A percentile compares a stretch with the other conserved stretches of the same genome.
phyloP scores from a whole-genome alignment of 2,888 invertebrate species.

The Catocala sponsa region DNA sequence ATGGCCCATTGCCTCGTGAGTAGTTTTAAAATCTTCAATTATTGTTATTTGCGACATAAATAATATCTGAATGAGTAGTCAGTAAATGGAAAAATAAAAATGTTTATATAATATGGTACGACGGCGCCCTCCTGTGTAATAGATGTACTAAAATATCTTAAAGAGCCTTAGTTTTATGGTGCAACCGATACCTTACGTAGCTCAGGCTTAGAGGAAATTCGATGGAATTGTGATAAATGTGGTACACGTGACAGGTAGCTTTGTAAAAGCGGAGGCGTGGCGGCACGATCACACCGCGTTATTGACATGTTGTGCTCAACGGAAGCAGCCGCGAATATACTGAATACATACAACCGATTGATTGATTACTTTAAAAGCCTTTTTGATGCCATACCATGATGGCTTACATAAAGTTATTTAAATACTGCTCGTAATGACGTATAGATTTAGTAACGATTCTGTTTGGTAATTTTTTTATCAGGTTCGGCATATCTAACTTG shows the following conservation, averaged over 20 bases:
- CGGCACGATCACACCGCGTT: slow-evolving; percentile 55
- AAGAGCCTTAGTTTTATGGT: slow-evolving; percentile 29
- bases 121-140: too few species aligned
- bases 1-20: too few species aligned
- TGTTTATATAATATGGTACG: too few species aligned
- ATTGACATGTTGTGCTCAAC: slow-evolving; percentile 69
- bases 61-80: too few species aligned
- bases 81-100: too few species aligned
- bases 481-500: too few species aligned
- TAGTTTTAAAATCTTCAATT: too few species aligned
- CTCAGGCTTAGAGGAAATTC: slow-evolving; percentile 56
- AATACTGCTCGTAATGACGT: slow-evolving; percentile 5
- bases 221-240: slow-evolving; percentile 77
- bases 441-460: not conserved
- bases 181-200: slow-evolving; percentile 48
- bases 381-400: slow-evolving; percentile 47
- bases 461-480: not conserved
- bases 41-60: too few species aligned
- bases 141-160: slow-evolving; percentile 20
- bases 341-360: slow-evolving; percentile 52
- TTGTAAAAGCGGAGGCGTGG: slow-evolving; percentile 54
- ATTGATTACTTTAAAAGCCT: slow-evolving; percentile 66
- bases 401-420: slow-evolving; percentile 27
- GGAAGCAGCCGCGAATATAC: slow-evolving; percentile 70
- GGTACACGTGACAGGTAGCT: slow-evolving; percentile 71